Base-by-base conservation (phyloP, 2,888 invertebrate genomes). In the Polydrusus tereticollis region DNA sequence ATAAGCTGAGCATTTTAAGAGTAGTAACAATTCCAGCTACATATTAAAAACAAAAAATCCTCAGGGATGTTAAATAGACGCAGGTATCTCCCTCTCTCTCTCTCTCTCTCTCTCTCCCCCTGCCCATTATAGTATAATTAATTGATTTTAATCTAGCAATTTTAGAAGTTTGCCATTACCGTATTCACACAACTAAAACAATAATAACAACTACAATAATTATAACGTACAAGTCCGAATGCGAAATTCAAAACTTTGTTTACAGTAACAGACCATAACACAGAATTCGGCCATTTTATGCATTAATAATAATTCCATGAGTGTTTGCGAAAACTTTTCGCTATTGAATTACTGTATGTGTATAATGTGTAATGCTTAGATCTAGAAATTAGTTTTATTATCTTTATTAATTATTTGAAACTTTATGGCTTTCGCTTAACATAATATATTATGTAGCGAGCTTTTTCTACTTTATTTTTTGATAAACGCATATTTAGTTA, bases 251-350 rank as follows among this genome's bases (percentile, higher is more conserved):
- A 55, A 55, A 55, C 14, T 55, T 55, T 29, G 55, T 20, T 8
- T 8, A 57, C 57, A 12, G 57, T 57, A 57, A 57, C 36, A 57
- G 57, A 57, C 33, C 57, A 20, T 18, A 57, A 57, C 33, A 7
- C 20, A 10, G 12, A 52, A 26, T 52, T 1, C 26, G 29, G 29
- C n/a, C 26, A 20, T 21, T 52, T 52, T 52, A 52, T 26, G 50
- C 55, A 33, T 57, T 18, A 18, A 33, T 36, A 57, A n/a, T 26
- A 57, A 36, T 57, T 57, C 36, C 57, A 33, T 57, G 36, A 57
- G 36, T 33, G 57, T 20, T 33, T 57, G 57, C 36, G 18, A 57
- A 57, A 57, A 57, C 7, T 33, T 57, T 57, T 36, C 57, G 23
- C 20, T 36, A 36, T 20, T 36, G 18, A 36, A 57, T 36, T 57